Percentiles rank a stretch among this genome's conserved stretches.
phyloP scores from a whole-genome alignment of 2,888 invertebrate species.

The Lithodes maja region DNA sequence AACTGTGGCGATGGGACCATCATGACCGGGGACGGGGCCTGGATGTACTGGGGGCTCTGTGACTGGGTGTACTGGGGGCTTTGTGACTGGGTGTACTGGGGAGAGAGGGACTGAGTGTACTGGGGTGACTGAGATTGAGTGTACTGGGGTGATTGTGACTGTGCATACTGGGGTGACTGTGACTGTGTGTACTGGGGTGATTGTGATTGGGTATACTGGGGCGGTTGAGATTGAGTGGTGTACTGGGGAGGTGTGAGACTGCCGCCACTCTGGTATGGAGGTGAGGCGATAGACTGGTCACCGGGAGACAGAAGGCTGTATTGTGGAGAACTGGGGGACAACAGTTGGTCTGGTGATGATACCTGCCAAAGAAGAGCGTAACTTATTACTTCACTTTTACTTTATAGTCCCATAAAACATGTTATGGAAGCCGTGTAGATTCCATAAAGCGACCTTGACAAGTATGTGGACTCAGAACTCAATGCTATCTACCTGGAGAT shows the following conservation, averaged over 20 bases:
- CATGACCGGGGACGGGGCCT: conserved; percentile 62
- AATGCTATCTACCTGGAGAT: no score
- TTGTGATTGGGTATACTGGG: conserved; percentile 35
- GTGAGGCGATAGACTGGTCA: conserved; percentile 49
- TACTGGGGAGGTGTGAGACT: conserved; percentile 25
- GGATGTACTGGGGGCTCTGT: conserved; percentile 32
- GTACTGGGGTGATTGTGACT: conserved; percentile 28
- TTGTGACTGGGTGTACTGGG: conserved; percentile 14
- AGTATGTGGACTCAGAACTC: no score
- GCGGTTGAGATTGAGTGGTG: neutral
- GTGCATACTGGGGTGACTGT: conserved; percentile 35
- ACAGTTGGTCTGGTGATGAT: conserved; percentile 50
- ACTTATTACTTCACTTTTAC: no score
- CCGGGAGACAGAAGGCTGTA: conserved; percentile 52
- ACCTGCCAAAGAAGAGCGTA: conserved; percentile 20
- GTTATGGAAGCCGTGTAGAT: no score
- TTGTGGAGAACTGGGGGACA: conserved; percentile 48
- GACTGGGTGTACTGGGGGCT: conserved; percentile 32
- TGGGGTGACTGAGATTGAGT: conserved; percentile 24
- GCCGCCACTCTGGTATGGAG: conserved; percentile 37
- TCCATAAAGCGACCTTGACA: no score
- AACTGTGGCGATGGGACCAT: conserved; percentile 58
- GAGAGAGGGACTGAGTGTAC: conserved; percentile 25
- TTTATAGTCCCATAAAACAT: no score
- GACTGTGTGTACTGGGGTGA: conserved; percentile 18